Percentiles rank a stretch among this genome's conserved stretches.
phyloP scores from a whole-genome alignment of 35 echinoderm and acorn worm species.

The Patiria miniata region DNA sequence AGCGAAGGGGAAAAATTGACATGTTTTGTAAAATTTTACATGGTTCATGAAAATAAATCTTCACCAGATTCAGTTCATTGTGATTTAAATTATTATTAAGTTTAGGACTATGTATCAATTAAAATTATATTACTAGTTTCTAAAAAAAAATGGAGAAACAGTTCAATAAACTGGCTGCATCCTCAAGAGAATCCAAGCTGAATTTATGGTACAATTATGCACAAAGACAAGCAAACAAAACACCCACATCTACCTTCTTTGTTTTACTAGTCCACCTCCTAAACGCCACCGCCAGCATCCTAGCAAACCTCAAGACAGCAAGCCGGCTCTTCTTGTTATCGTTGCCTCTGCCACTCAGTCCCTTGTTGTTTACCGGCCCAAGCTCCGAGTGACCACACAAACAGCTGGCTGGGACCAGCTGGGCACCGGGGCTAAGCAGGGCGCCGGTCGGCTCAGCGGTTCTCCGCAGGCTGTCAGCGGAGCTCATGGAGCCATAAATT shows the following conservation, averaged over 20 bases:
- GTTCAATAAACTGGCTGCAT: too few species aligned
- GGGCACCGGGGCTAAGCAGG: neutral
- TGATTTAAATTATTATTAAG: too few species aligned
- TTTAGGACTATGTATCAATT: too few species aligned
- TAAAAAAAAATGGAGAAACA: too few species aligned
- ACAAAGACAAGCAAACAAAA: too few species aligned
- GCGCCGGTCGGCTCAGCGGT: neutral
- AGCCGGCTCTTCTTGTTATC: neutral
- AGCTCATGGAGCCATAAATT: neutral
- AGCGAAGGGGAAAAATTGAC: too few species aligned
- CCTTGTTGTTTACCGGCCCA: neutral
- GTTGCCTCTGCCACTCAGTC: neutral
- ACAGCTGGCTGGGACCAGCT: constrained; percentile 12
- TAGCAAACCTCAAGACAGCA: neutral
- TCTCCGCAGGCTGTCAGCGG: neutral
- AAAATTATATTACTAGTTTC: too few species aligned
- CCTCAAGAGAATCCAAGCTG: too few species aligned
- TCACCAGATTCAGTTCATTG: too few species aligned
- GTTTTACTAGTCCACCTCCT: constrained; percentile 27
- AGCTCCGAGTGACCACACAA: constrained; percentile 26
- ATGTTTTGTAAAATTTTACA: too few species aligned
- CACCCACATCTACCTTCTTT: constrained; percentile 7
- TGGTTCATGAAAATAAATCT: too few species aligned
- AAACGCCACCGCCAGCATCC: neutral
- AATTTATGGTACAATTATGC: too few species aligned